Evolutionary conservation across 2,113 vertebrate species (phyloP).

Genomic region (Chinchilla lanigera): DNA sequence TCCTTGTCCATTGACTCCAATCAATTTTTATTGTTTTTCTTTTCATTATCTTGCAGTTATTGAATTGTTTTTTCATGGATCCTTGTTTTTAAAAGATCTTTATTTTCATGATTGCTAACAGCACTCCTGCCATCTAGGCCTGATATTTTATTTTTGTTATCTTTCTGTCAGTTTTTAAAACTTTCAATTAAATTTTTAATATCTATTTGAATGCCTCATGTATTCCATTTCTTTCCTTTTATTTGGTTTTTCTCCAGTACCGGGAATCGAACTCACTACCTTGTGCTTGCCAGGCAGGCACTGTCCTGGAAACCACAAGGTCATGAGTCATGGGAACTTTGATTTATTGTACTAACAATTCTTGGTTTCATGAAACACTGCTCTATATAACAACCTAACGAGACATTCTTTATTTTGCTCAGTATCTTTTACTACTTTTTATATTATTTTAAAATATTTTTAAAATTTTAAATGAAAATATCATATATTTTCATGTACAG

Average conservation of each 20-base stretch:
- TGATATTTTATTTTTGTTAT: neutral
- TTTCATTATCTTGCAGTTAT: neutral
- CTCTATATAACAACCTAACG: neutral
- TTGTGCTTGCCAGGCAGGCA: too few relatives aligned
- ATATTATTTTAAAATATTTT: neutral
- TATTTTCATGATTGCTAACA: neutral
- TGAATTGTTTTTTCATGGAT: neutral
- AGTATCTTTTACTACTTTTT: neutral
- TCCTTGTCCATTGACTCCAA: neutral
- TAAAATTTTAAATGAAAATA: neutral
- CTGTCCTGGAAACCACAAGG: too few relatives aligned
- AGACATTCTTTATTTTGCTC: neutral
- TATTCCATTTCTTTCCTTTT: neutral
- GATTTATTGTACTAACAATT: slow-evolving; percentile 58
- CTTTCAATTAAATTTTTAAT: neutral
- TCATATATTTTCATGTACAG: neutral
- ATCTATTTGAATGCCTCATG: neutral
- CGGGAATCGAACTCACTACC: too few relatives aligned
- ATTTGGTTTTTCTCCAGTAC: too few relatives aligned
- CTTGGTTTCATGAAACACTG: neutral
- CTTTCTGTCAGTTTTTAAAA: neutral
- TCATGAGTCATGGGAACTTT: too few relatives aligned
- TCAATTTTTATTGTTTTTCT: neutral
- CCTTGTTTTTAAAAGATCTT: neutral
- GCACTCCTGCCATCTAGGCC: neutral